Percentiles rank a stretch among this genome's conserved stretches.
These are phyloP conservation scores for Strongylocentrotus purpuratus DNA, from an alignment of 35 echinoderm and acorn worm genomes.

Conservation along the genomic window DNA sequence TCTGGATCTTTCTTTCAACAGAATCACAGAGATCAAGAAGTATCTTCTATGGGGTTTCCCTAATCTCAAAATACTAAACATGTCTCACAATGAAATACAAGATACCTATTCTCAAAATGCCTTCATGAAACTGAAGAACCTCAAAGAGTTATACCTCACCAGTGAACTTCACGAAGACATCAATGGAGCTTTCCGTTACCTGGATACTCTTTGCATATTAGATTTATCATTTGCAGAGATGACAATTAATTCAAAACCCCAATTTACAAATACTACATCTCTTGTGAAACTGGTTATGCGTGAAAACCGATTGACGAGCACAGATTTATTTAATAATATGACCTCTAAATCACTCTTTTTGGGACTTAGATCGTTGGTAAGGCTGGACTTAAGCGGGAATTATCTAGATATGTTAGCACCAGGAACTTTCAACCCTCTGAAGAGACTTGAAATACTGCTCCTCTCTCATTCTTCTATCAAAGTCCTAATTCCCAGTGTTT, in stretches of 20 bases:
- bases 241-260: background rate
- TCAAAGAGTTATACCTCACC: background rate
- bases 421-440: background rate
- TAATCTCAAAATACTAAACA: background rate
- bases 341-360: background rate
- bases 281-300: background rate
- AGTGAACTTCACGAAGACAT: background rate
- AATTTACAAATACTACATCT: background rate
- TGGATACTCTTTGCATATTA: background rate
- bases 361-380: background rate
- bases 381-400: background rate
- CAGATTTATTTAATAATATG: background rate
- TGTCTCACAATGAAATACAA: background rate
- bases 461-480: background rate
- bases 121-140: background rate
- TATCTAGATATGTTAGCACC: background rate
- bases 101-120: background rate
- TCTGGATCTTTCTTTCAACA: constrained; percentile 15
- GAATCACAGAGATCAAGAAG: background rate
- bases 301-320: background rate
- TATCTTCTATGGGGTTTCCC: background rate
- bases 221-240: background rate
- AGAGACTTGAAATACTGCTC: background rate
- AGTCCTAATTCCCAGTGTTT: background rate
- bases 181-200: background rate